A percentile compares a stretch with the other conserved stretches of the same genome.
phyloP scores from a whole-genome alignment of 2,888 invertebrate species.

The Phengaris alcon region DNA sequence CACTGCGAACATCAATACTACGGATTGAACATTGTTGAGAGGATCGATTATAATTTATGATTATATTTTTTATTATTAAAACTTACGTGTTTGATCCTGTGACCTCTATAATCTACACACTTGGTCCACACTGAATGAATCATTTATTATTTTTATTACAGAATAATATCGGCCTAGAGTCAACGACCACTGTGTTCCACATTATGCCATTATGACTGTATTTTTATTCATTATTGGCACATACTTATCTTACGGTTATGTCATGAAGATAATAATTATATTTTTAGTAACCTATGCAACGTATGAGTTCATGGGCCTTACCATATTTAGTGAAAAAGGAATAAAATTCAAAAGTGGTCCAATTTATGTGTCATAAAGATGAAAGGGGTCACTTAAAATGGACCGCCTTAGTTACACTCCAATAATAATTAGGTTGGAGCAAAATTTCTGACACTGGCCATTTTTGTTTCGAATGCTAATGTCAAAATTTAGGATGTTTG shows the following conservation, averaged over 20 bases:
- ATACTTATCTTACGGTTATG: background rate
- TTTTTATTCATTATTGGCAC: constrained; percentile 7
- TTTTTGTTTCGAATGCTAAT: background rate
- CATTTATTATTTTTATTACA: constrained; percentile 6
- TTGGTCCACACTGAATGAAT: constrained; percentile 1
- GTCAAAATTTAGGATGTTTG: background rate
- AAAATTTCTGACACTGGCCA: background rate
- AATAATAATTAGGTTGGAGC: background rate
- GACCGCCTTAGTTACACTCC: background rate
- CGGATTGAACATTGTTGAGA: too few species aligned
- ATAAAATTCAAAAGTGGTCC: background rate
- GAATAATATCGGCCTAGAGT: background rate
- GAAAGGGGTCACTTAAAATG: background rate
- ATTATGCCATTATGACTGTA: background rate
- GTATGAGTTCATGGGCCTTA: background rate
- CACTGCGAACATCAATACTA: too few species aligned
- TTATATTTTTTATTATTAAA: background rate
- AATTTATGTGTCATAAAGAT: constrained; percentile 2
- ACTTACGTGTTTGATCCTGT: constrained; percentile 6
- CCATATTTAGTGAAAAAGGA: background rate
- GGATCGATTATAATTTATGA: background rate
- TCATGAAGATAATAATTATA: background rate
- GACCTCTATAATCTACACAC: background rate
- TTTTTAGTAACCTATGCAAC: too few species aligned
- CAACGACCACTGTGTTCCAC: background rate